Evolutionary conservation across 2,888 invertebrate genomes (phyloP).

Genomic region (Hoplodrina blanda): DNA sequence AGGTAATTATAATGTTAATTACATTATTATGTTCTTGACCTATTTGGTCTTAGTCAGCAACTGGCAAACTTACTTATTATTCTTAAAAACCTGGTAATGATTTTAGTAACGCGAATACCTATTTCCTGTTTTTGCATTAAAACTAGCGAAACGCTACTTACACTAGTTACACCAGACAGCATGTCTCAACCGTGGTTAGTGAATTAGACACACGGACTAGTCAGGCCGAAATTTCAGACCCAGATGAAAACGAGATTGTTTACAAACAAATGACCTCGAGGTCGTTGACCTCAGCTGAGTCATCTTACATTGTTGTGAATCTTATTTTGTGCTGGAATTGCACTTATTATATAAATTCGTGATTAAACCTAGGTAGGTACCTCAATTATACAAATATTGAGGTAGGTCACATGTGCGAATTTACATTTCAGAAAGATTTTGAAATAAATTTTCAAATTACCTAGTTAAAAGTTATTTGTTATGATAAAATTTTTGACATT

Average conservation of each 20-base stretch:
- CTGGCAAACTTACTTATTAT: too few relatives aligned
- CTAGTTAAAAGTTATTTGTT: too few relatives aligned
- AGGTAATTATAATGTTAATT: too few relatives aligned
- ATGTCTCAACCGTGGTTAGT: conserved; percentile 35
- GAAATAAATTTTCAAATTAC: neutral
- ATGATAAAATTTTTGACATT: too few relatives aligned
- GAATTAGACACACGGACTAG: conserved; percentile 44
- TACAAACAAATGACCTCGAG: conserved; percentile 60
- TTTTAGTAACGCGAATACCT: too few relatives aligned
- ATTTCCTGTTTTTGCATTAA: too few relatives aligned
- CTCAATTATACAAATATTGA: conserved; percentile 2
- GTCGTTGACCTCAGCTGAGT: conserved; percentile 58
- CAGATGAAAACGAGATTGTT: conserved; percentile 51
- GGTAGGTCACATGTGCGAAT: conserved; percentile 15
- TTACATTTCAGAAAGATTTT: neutral
- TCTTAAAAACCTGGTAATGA: too few relatives aligned
- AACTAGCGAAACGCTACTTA: neutral
- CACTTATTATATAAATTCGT: neutral
- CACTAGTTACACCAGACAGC: neutral
- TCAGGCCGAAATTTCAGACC: conserved; percentile 49
- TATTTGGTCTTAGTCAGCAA: neutral
- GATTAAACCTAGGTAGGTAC: neutral
- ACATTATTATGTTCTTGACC: too few relatives aligned
- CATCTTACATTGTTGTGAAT: conserved; percentile 44
- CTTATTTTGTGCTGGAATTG: conserved; percentile 14